phyloP scores from a whole-genome alignment of 2,113 vertebrate species.

The Platysteira castanea region DNA sequence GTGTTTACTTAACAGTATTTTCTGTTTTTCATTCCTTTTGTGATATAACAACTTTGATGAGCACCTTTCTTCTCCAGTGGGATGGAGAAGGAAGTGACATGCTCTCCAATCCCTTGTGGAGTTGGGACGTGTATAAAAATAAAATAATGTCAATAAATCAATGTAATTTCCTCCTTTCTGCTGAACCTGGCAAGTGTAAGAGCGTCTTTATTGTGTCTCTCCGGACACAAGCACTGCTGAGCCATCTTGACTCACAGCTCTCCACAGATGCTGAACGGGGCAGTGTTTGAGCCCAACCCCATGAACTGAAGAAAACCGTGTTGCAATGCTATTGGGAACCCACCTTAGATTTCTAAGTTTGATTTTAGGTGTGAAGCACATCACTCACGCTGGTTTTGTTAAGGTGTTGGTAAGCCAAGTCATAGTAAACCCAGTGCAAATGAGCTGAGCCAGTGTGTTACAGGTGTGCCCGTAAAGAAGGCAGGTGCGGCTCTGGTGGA shows the following conservation, averaged over 20 bases:
- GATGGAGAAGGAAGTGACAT: no score
- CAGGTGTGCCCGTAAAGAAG: not conserved
- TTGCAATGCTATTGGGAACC: not conserved
- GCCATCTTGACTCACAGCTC: not conserved
- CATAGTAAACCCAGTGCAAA: not conserved
- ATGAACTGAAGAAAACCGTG: fast-evolving
- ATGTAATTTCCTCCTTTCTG: no score
- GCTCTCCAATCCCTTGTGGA: no score
- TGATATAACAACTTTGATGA: no score
- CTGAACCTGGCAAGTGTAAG: no score
- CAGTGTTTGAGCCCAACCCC: not conserved
- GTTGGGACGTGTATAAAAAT: no score
- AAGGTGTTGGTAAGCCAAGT: not conserved
- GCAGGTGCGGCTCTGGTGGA: not conserved
- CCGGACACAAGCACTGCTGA: no score
- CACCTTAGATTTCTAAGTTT: not conserved
- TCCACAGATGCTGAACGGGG: fast-evolving
- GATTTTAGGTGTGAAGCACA: not conserved
- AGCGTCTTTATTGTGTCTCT: no score
- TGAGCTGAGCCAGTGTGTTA: fast-evolving
- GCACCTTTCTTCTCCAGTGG: no score
- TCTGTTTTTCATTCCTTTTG: no score
- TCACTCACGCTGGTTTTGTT: not conserved
- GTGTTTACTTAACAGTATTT: no score
- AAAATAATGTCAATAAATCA: no score